phyloP scores from a whole-genome alignment of 2,797 vertebrate genomes.

The Ptychadena robeensis region DNA sequence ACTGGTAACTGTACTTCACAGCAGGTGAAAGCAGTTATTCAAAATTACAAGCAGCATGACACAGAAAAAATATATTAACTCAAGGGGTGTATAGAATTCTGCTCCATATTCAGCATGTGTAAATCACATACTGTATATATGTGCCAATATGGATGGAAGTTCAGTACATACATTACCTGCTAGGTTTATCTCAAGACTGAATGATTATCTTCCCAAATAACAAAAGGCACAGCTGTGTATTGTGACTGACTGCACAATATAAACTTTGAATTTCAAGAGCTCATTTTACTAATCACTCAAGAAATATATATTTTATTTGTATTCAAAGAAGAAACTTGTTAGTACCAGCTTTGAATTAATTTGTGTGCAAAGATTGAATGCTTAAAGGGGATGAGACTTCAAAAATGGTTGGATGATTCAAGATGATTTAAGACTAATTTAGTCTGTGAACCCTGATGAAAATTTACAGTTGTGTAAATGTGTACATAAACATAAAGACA shows the following conservation, averaged over 20 bases:
- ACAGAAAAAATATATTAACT: conserved; percentile 74
- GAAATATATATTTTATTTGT: background rate
- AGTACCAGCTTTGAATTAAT: background rate
- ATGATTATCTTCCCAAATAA: conserved; percentile 46
- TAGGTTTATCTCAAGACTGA: conserved; percentile 41
- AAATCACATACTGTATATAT: conserved; percentile 67
- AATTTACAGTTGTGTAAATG: too few species aligned
- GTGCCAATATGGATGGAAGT: conserved; percentile 51
- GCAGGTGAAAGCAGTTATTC: conserved; percentile 74
- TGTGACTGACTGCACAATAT: conserved; percentile 21
- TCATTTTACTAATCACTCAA: background rate
- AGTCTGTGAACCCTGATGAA: too few species aligned
- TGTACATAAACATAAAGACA: too few species aligned
- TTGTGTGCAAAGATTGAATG: background rate
- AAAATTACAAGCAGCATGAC: conserved; percentile 73
- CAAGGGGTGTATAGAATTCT: conserved; percentile 66
- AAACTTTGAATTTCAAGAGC: background rate
- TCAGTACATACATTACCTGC: conserved; percentile 50
- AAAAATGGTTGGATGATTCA: too few species aligned
- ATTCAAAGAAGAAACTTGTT: background rate
- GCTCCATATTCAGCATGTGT: conserved; percentile 72
- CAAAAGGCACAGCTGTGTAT: conserved; percentile 41
- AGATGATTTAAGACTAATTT: too few species aligned
- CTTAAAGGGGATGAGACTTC: background rate
- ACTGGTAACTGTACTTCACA: conserved; percentile 72